phyloP scores from a whole-genome alignment of 2,113 vertebrate genomes.

The Dendropsophus ebraccatus region DNA sequence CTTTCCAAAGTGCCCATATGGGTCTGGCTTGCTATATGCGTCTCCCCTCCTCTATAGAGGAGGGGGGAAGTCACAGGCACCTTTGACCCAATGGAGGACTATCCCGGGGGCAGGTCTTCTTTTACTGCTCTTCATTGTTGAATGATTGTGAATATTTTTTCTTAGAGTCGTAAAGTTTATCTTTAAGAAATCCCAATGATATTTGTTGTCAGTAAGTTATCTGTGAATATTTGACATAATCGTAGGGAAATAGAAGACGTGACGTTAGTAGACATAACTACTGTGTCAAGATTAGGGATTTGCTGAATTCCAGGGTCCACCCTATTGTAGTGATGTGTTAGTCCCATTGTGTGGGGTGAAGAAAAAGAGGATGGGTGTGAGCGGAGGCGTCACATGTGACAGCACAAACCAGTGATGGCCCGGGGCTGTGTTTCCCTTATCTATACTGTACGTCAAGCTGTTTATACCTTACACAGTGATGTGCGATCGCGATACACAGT shows the following conservation, averaged over 20 bases:
- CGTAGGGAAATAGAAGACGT: background rate
- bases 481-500: background rate
- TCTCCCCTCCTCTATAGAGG: too few relatives aligned
- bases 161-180: too few relatives aligned
- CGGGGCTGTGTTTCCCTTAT: background rate
- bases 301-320: constrained; percentile 10
- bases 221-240: background rate
- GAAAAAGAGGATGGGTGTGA: background rate
- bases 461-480: background rate
- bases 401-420: background rate
- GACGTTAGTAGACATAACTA: background rate
- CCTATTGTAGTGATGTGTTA: background rate
- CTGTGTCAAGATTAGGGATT: background rate
- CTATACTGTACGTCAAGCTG: background rate
- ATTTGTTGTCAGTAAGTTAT: background rate
- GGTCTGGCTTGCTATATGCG: too few relatives aligned
- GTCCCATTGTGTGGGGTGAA: background rate
- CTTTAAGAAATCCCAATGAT: background rate
- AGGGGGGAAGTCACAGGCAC: too few relatives aligned
- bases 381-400: background rate
- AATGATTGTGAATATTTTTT: too few relatives aligned
- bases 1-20: too few relatives aligned
- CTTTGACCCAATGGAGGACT: too few relatives aligned
- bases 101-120: too few relatives aligned
- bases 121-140: too few relatives aligned